These are phyloP conservation scores for Tauraco erythrolophus DNA, from an alignment of 2,113 vertebrate species.

Conservation along the genomic window DNA sequence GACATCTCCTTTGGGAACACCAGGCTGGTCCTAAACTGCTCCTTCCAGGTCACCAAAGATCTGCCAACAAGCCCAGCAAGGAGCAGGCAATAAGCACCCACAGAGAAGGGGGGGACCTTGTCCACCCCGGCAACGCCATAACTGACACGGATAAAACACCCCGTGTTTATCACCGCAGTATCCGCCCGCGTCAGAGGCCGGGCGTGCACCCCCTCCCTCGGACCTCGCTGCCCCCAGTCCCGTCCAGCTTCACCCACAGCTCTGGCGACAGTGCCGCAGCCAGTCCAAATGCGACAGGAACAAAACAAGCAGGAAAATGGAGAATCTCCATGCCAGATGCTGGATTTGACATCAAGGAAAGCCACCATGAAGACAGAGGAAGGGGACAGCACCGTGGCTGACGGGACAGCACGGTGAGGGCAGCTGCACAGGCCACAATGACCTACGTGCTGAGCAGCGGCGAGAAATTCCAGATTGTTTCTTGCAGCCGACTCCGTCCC, in stretches of 20 bases:
- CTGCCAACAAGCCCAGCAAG: not conserved
- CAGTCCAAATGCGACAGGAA: accelerated
- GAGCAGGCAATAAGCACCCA: not conserved
- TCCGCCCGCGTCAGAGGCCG: not conserved
- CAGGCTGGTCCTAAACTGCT: not conserved
- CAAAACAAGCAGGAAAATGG: not conserved
- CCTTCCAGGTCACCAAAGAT: not conserved
- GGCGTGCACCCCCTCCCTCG: not conserved
- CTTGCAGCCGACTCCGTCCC: not conserved
- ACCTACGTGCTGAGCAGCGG: accelerated
- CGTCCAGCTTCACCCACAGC: not conserved
- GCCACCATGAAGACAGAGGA: not conserved
- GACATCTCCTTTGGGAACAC: not conserved
- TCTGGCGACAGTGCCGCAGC: accelerated
- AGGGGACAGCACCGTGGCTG: accelerated
- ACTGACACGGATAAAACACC: not conserved
- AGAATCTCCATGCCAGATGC: not conserved
- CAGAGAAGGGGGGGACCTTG: not conserved
- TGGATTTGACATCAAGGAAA: not conserved
- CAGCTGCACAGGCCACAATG: accelerated
- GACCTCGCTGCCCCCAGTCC: accelerated
- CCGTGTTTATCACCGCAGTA: not conserved
- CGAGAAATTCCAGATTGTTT: not conserved
- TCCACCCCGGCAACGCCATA: not conserved
- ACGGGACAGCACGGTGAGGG: accelerated